These are phyloP conservation scores for Hippopotamus amphibius DNA, from an alignment of 2,113 vertebrate genomes.

Conservation along the genomic window DNA sequence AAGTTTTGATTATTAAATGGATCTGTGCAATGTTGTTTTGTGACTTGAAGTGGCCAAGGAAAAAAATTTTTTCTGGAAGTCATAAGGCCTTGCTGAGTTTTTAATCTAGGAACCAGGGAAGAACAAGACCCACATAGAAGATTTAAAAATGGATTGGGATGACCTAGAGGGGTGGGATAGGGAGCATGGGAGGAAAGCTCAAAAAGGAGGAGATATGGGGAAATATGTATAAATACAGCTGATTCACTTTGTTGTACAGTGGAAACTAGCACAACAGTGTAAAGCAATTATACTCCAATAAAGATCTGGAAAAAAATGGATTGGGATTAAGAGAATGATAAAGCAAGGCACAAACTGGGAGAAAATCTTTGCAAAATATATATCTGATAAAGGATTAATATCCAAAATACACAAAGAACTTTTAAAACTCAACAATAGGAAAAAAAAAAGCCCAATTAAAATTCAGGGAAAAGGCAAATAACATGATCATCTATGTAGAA, in stretches of 20 bases:
- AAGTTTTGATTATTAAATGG: not conserved
- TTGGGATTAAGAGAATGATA: not conserved
- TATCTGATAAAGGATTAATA: not conserved
- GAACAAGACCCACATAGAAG: not conserved
- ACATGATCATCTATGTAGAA: not conserved
- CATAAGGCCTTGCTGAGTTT: not conserved
- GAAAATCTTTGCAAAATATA: not conserved
- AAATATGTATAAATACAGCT: too few species aligned
- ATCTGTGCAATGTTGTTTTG: not conserved
- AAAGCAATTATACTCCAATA: too few species aligned
- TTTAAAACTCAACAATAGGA: not conserved
- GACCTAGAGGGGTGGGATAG: too few species aligned
- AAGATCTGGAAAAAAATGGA: not conserved
- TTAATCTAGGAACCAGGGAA: not conserved
- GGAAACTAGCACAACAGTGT: too few species aligned
- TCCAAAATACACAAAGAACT: not conserved
- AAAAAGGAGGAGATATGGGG: too few species aligned
- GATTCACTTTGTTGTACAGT: too few species aligned
- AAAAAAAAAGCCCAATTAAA: not conserved
- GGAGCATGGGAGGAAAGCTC: too few species aligned
- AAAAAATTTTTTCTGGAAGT: not conserved
- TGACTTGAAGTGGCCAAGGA: not conserved
- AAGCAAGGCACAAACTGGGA: not conserved
- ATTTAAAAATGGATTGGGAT: not conserved
- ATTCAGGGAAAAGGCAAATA: too few species aligned